Evolutionary conservation across 2,888 invertebrate genomes (phyloP).

Genomic region (Phytoseiulus persimilis): DNA sequence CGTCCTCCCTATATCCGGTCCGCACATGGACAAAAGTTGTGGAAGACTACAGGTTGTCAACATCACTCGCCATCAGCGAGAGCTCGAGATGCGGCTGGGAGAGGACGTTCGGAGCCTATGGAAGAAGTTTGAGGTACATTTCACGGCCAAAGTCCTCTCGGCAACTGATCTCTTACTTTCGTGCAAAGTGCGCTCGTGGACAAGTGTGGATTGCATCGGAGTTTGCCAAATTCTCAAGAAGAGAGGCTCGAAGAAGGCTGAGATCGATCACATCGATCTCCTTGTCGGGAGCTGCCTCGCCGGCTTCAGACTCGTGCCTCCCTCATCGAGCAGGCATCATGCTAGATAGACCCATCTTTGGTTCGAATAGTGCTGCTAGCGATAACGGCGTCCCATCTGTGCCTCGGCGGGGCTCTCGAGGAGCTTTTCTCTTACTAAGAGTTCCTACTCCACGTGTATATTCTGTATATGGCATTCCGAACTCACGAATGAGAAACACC

Average conservation of each 20-base stretch:
- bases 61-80: conserved; percentile 19
- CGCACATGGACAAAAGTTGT: conserved; percentile 23
- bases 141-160: conserved; percentile 35
- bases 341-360: neutral
- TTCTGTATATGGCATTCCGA: neutral
- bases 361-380: neutral
- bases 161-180: conserved; percentile 28
- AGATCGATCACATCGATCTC: conserved; percentile 34
- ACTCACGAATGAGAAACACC: neutral
- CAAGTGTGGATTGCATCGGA: conserved; percentile 28
- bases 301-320: conserved; percentile 29
- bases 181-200: conserved; percentile 33
- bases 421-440: too few species aligned
- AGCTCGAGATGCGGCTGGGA: conserved; percentile 27
- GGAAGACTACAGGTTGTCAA: conserved; percentile 27
- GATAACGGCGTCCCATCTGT: too few species aligned
- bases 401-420: too few species aligned
- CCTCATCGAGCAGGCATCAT: conserved; percentile 9
- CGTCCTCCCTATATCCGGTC: conserved; percentile 11
- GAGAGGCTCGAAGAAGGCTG: neutral
- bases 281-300: conserved; percentile 28
- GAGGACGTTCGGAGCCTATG: neutral
- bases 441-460: neutral
- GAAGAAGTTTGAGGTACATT: conserved; percentile 22
- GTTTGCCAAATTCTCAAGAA: conserved; percentile 16